Evolutionary conservation across 1,140 invertebrate species (phyloP), one percentile per base, ranked within the genome.

Genomic region (Cherax destructor): DNA sequence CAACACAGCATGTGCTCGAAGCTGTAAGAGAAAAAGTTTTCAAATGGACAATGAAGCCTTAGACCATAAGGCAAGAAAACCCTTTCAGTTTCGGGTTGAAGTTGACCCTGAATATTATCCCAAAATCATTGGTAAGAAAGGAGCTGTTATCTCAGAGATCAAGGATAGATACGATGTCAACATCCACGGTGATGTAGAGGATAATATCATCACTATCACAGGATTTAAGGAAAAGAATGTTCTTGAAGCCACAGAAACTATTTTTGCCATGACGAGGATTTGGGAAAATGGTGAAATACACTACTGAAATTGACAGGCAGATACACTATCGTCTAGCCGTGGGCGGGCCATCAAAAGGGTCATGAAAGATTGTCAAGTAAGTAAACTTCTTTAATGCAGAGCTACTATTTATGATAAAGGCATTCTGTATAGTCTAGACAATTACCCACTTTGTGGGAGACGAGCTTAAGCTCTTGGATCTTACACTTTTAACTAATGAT

Each of bases 201-300:
- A 97, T 93, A 96, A 97, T 93, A 96, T 97, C 81, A 99, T 99
- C 93, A 98, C 97, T 56, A 98, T 99, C 92, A 97, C 96, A 92
- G 99, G 99, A 47, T 99, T n/a, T n/a, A n/a, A 99, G 94, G 98
- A 99, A 95, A 96, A 97, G 86, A 97, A 98, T 94, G 97, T 97
- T 6, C 94, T 97, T 72, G 96, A 96, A 88, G 98, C 98, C 24
- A 96, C 97, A 93, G 97, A 98, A 93, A 98, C 97, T 92, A 99
- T 99, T 88, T 95, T 98, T 94, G 97, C 97, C 93, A 99, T 99
- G 93, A 98, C 99, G 97, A 93, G 97, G 99, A 94, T 95, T 98
- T 95, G 97, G 98, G 94, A 97, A 97, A 86, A 96, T 97, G 94
- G 95, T 96, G 78, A 97, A 96, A 92, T 97, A 98, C 94, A 97